Base-by-base conservation (phyloP, 2,797 vertebrate genomes). In the Lagorchestes hirsutus region DNA sequence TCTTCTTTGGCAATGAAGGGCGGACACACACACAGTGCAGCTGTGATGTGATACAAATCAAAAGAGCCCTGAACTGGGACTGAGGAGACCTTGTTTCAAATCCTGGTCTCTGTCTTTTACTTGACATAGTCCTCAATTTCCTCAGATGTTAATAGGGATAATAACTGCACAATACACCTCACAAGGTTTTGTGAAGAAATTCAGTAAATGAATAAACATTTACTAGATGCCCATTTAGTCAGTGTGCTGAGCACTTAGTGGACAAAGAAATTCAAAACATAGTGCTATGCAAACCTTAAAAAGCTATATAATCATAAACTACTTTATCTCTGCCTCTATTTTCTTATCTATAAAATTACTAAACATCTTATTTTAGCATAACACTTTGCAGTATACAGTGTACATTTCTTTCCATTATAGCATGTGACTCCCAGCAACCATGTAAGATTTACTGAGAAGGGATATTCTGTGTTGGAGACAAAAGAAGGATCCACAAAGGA, bases 71-170 rank as follows among this genome's bases (percentile, higher is more conserved):
- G 74, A 46, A 82, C 6, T 46, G 22, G 13, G 22, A 82, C n/a
- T 82, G 8, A 24, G 18, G 40, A 46, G 40, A 24, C 9, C 40
- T 40, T 24, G 3, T 46, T 82, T 46, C 22, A 82, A 46, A 46
- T 82, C 9, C 9, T 82, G 22, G 27, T 82, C 74, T 82, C 74
- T 46, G 8, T 82, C n/a, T 82, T 24, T 22, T 24, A 46, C 29
- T 82, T 27, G 74, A 82, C 52, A 52, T 52, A 52, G 52, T 28
- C 58, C 93, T 96, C 55, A 2, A 34, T 90, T 90, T 92, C 74
- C 46, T 92, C 12, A 91, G 90, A 29, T 74, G 11, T 57, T 92
- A 87, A 24, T 13, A 62, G 90, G 27, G n/a, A 9, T 18, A 6
- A n/a, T 57, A 92, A 27, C 13, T 24, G 28, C 16, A 14, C 67